Base-by-base conservation (phyloP, 2,888 invertebrate species). In the Phortica magna region DNA sequence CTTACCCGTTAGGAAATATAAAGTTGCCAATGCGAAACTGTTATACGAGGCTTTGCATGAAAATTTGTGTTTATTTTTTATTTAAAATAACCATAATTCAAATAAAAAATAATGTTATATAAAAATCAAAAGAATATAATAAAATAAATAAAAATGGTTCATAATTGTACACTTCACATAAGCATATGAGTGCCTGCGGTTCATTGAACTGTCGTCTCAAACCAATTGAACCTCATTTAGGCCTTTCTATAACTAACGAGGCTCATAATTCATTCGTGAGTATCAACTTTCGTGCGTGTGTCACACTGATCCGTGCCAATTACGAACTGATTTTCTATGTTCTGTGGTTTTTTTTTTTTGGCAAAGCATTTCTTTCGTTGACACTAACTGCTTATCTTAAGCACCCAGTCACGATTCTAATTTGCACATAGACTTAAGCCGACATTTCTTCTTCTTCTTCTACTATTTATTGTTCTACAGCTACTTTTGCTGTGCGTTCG, bases 401-500 rank as follows among this genome's bases (percentile, higher is more conserved):
- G 89, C 90, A 75, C 76, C 84, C 80, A 84, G 88, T 89, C 89
- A 89, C 89, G 89, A 89, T 83, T 83, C 82, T 83, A 86, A 89
- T 89, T 90, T 89, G 89, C 79, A 80, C 82, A 81, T 74, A 75
- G 59, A 39, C 65, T 14, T 48, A 65, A 64, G 74, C 73, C 74
- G 59, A 43, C 61, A 61, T 61, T 61, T 61, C 61, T 61, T 61
- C 22, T 61, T 61, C 19, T 1, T 14, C 48, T 9, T 48, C 48
- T 48, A 48, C 48, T 14, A 14, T 31, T 31, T 31, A 31, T 31
- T 31, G 31, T 31, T 31, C 31, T 31, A 31, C 59, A 19, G 59
- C 59, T 9, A n/a, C 12, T 17, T n/a, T n/a, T n/a, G n/a, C n/a
- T n/a, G n/a, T n/a, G n/a, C n/a, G n/a, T n/a, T n/a, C n/a, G n/a